Evolutionary conservation across 2,888 invertebrate genomes (phyloP).

Genomic region (Oeneis ivallda): DNA sequence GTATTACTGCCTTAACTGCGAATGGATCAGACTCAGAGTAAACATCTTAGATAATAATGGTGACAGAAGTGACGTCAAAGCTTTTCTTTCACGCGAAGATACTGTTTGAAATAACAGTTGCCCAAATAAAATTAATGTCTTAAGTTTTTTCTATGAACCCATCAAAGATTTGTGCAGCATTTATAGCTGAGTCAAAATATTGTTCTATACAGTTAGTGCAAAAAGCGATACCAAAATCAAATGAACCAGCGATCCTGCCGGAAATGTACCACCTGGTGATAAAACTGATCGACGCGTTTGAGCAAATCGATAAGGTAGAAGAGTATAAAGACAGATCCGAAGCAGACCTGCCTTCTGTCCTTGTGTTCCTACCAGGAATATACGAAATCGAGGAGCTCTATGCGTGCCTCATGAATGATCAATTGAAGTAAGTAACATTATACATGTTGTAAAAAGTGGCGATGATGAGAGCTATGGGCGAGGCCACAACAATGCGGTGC

Average conservation of each 20-base stretch:
- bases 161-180: too few relatives aligned
- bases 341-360: constrained; percentile 83
- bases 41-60: too few relatives aligned
- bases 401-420: constrained; percentile 57
- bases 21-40: too few relatives aligned
- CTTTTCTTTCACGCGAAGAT: too few relatives aligned
- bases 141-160: too few relatives aligned
- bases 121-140: too few relatives aligned
- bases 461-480: too few relatives aligned
- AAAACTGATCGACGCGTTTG: constrained; percentile 84
- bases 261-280: constrained; percentile 83
- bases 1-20: too few relatives aligned
- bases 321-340: constrained; percentile 53
- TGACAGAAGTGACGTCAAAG: too few relatives aligned
- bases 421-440: constrained; percentile 52
- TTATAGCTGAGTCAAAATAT: not conserved
- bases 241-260: constrained; percentile 80
- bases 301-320: constrained; percentile 82
- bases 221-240: constrained; percentile 58
- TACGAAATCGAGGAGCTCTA: constrained; percentile 90
- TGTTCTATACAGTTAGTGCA: constrained; percentile 39
- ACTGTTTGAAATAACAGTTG: too few relatives aligned
- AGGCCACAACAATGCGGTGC: too few relatives aligned
- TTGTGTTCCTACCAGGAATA: constrained; percentile 95
- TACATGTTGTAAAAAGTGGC: too few relatives aligned